These are phyloP conservation scores for Chiroxiphia lanceolata DNA, from an alignment of 2,797 vertebrate genomes.

Conservation along the genomic window DNA sequence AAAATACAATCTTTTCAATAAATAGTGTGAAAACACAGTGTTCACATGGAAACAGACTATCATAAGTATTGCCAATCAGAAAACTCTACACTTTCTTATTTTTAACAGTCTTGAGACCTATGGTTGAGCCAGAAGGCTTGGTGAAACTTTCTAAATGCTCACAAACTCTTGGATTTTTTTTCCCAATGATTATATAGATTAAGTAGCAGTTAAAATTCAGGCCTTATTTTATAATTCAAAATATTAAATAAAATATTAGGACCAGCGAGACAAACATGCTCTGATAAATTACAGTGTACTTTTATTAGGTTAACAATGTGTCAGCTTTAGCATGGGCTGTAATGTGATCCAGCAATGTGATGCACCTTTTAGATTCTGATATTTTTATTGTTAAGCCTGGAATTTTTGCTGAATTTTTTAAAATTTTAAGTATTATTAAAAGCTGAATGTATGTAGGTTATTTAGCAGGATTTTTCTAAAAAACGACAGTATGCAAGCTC, in stretches of 20 bases:
- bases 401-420: conserved; percentile 32
- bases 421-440: not conserved
- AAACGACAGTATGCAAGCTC: conserved; percentile 84
- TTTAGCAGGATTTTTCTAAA: conserved; percentile 52
- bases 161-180: not conserved
- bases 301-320: conserved; percentile 45
- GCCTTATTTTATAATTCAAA: not conserved
- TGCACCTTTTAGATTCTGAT: conserved; percentile 28
- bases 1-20: not conserved
- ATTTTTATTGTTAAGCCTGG: conserved; percentile 62
- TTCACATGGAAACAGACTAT: not conserved
- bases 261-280: not conserved
- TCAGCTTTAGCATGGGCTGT: conserved; percentile 58
- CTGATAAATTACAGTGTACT: conserved; percentile 26
- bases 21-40: not conserved
- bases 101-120: not conserved
- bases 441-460: conserved; percentile 52
- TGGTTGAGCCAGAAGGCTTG: not conserved
- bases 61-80: not conserved
- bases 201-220: not conserved
- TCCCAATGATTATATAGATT: not conserved
- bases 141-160: not conserved
- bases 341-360: conserved; percentile 44
- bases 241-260: not conserved
- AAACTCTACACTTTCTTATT: not conserved